A percentile compares a stretch with the other conserved stretches of the same genome.
Evolutionary conservation across 1,140 invertebrate genomes (phyloP).

Genomic region (Drosophila baimaii): DNA sequence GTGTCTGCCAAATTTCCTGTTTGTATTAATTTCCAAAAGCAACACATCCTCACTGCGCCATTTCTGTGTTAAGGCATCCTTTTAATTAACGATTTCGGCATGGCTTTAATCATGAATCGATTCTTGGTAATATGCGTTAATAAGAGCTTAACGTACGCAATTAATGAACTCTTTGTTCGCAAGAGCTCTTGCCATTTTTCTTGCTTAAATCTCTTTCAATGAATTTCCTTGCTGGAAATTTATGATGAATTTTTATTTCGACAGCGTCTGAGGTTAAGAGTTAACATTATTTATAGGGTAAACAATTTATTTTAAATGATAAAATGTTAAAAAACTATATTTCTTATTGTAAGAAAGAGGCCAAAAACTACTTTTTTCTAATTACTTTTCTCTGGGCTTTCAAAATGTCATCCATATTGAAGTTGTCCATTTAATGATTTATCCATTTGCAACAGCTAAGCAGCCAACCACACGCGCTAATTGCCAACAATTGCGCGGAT

Average conservation of each 20-base stretch:
- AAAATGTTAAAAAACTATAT: too few species aligned
- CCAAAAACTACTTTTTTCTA: too few species aligned
- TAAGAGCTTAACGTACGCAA: neutral
- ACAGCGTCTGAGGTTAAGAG: neutral
- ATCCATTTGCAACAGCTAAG: neutral
- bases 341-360: too few species aligned
- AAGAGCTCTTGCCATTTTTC: too few species aligned
- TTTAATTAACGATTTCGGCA: conserved; percentile 7
- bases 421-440: conserved; percentile 1
- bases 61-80: neutral
- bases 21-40: neutral
- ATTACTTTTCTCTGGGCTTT: too few species aligned
- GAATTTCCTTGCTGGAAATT: neutral
- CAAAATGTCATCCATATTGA: too few species aligned
- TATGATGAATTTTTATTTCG: neutral
- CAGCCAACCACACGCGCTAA: neutral
- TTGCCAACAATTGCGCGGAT: neutral
- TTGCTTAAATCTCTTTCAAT: neutral
- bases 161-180: conserved; percentile 4
- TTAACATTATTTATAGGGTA: neutral
- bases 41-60: neutral
- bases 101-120: conserved; percentile 3
- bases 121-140: conserved; percentile 4
- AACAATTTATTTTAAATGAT: too few species aligned
- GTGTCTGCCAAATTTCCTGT: conserved; percentile 1